These are phyloP conservation scores for Lordiphosa collinella DNA, from an alignment of 1,140 invertebrate genomes.

Conservation along the genomic window DNA sequence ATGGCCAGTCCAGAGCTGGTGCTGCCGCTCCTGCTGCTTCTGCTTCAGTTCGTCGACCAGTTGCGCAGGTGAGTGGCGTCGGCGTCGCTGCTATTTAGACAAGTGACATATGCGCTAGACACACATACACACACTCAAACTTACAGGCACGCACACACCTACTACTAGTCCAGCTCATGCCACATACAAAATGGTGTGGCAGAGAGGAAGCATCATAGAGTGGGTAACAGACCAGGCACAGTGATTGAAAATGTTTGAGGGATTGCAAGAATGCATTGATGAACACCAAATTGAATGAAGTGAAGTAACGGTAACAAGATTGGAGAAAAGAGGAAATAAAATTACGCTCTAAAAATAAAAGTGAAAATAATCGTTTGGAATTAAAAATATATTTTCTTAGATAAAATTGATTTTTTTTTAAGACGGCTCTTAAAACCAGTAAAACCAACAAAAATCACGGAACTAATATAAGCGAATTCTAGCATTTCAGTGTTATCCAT, in stretches of 20 bases:
- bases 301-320: no score
- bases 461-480: no score
- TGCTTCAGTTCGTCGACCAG: slow-evolving; percentile 11
- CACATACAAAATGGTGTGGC: slow-evolving; percentile 68
- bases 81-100: slow-evolving; percentile 66
- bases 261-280: no score
- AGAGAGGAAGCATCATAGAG: slow-evolving; percentile 46
- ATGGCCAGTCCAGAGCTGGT: slow-evolving; percentile 55
- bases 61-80: slow-evolving; percentile 40
- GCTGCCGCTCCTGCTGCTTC: slow-evolving; percentile 6
- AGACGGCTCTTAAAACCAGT: no score
- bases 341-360: no score
- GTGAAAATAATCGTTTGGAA: no score
- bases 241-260: neutral
- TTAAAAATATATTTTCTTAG: no score
- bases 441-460: no score
- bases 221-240: slow-evolving; percentile 13
- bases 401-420: no score
- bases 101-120: slow-evolving; percentile 59
- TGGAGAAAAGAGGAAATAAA: no score
- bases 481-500: no score
- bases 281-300: neutral
- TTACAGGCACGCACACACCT: slow-evolving; percentile 7
- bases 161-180: slow-evolving; percentile 30
- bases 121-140: slow-evolving; percentile 23